Evolutionary conservation across 1,140 invertebrate species (phyloP).

Genomic region (Lamellibrachia luymesi): DNA sequence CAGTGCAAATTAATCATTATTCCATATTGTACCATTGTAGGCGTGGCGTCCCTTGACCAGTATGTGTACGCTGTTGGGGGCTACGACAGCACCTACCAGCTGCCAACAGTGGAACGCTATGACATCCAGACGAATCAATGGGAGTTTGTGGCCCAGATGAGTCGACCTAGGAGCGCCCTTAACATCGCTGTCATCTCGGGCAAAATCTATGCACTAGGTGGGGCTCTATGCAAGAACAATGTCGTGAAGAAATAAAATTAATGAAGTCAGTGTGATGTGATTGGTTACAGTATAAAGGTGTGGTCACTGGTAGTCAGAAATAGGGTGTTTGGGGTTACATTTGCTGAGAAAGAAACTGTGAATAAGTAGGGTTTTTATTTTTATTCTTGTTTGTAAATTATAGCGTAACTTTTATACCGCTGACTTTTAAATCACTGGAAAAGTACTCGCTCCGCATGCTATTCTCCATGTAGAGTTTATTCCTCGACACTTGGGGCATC

Average conservation of each 20-base stretch:
- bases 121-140: constrained; percentile 75
- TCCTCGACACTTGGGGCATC: too few species aligned
- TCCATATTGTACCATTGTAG: constrained; percentile 27
- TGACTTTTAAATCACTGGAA: too few species aligned
- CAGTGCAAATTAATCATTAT: neutral
- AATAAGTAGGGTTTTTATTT: too few species aligned
- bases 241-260: neutral
- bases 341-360: too few species aligned
- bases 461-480: too few species aligned
- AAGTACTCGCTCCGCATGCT: too few species aligned
- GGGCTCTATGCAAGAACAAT: neutral
- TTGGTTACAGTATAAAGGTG: too few species aligned
- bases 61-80: constrained; percentile 62
- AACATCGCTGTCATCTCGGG: constrained; percentile 86
- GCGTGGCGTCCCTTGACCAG: constrained; percentile 48
- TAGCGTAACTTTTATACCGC: too few species aligned
- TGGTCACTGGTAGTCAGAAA: too few species aligned
- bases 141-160: constrained; percentile 59
- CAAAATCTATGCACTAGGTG: constrained; percentile 81
- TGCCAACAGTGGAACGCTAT: constrained; percentile 82
- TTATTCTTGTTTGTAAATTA: too few species aligned
- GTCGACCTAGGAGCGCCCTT: constrained; percentile 77
- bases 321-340: too few species aligned
- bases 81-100: constrained; percentile 77
- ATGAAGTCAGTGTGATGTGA: neutral